Base-by-base conservation (phyloP, 2,888 invertebrate genomes). In the Eutolmus rufibarbis region DNA sequence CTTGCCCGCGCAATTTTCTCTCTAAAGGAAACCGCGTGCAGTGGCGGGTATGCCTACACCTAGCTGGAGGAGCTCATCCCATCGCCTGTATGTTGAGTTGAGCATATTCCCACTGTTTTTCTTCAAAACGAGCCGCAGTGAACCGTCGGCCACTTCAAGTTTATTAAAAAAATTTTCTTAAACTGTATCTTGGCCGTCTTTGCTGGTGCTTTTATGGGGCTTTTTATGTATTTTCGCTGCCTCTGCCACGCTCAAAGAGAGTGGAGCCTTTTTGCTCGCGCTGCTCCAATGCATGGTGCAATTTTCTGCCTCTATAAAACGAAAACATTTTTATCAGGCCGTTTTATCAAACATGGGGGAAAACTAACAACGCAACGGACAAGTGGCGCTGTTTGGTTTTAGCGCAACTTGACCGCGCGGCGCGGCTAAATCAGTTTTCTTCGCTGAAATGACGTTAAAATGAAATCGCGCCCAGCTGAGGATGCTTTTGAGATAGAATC, bases 261-360 rank as follows among this genome's bases (percentile, higher is more conserved):
- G 40, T 66, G 34, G 51, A 34, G 28, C 28, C 16, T 79, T 79
- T 79, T 51, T 79, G 43, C 9, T 23, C 31, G 28, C n/a, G 51
- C 51, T 28, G 7, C n/a, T 16, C 81, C 28, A 31, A 40, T 19
- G 82, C 76, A 51, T 51, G 76, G 86, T 76, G 56, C 76, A 56
- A 56, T 86, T 77, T 86, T 77, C 34, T 76, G 56, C 37, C 19
- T 86, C 76, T 86, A 51, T 77, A 77, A 77, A 77, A 77, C 56
- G 86, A 56, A 77, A 77, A 77, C 37, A 77, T 77, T 86, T 86
- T 86, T 86, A 86, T 86, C 86, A 34, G 37, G 14, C 77, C n/a
- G 51, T 86, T 86, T 86, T 86, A 86, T 86, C 86, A 77, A 46
- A 86, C 86, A 86, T 56, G 51, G 56, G 51, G 66, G 40, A 86